Evolutionary conservation across 2,888 invertebrate species (phyloP).

Genomic region (Arctia plantaginis): DNA sequence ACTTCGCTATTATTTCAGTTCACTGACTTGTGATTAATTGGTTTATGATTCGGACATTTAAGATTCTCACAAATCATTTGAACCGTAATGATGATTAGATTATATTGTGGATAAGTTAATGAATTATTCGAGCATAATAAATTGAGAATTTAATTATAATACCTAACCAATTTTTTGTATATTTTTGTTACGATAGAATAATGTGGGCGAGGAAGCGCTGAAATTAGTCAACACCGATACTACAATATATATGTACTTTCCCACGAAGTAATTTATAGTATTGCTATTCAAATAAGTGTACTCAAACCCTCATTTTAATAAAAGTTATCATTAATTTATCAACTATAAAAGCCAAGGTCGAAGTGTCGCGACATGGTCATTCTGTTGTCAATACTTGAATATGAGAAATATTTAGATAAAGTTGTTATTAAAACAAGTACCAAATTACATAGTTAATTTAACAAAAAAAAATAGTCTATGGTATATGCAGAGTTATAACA

Average conservation of each 20-base stretch:
- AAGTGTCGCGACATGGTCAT: not conserved
- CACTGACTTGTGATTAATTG: not conserved
- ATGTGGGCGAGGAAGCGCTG: not conserved
- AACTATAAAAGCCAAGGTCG: not conserved
- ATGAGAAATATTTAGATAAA: not conserved
- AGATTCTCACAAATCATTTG: constrained; percentile 8
- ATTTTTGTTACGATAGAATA: not conserved
- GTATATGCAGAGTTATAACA: constrained; percentile 17
- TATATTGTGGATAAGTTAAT: constrained; percentile 14
- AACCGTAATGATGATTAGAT: constrained; percentile 13
- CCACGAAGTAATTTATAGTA: not conserved
- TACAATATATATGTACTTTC: not conserved
- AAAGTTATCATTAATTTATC: not conserved
- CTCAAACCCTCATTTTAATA: not conserved
- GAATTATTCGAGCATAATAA: not conserved
- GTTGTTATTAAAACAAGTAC: not conserved
- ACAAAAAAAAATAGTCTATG: not conserved
- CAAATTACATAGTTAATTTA: not conserved
- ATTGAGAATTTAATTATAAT: constrained; percentile 7
- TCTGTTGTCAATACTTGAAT: not conserved
- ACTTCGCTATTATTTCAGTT: constrained; percentile 18
- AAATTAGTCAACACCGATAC: not conserved
- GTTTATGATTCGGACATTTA: not conserved
- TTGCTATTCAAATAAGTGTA: not conserved
- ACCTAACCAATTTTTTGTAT: not conserved